A percentile compares a stretch with the other conserved stretches of the same genome.
Evolutionary conservation across 2,888 invertebrate genomes (phyloP).

Genomic region (Argyra leucocephala): DNA sequence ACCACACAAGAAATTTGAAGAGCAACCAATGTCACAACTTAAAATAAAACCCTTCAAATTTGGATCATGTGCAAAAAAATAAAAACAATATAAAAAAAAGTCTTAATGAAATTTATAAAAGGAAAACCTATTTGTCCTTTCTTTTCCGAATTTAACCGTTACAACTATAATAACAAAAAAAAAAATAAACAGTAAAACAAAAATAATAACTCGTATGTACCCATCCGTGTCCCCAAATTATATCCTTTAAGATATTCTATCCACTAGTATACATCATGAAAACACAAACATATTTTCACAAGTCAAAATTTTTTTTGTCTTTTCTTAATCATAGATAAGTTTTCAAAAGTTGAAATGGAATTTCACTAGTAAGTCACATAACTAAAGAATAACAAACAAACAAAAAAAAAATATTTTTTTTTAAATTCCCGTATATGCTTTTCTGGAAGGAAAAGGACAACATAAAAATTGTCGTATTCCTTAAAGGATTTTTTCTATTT

Average conservation of each 20-base stretch:
- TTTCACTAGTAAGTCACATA: background rate
- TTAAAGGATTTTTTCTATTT: background rate
- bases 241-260: background rate
- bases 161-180: background rate
- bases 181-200: background rate
- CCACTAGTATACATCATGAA: background rate
- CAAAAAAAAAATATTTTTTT: background rate
- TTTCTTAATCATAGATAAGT: background rate
- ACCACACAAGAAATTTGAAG: background rate
- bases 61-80: background rate
- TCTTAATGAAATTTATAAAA: conserved; percentile 8
- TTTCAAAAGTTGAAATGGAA: background rate
- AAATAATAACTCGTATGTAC: background rate
- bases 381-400: background rate
- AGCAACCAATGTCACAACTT: background rate
- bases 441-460: background rate
- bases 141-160: background rate
- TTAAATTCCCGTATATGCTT: no score
- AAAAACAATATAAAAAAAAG: background rate
- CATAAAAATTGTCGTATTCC: background rate
- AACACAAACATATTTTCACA: background rate
- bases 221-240: background rate
- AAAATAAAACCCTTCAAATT: background rate
- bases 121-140: conserved; percentile 11
- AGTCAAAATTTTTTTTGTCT: background rate